phyloP scores from a whole-genome alignment of 2,113 vertebrate genomes.

The Onychorhynchus coronatus region DNA sequence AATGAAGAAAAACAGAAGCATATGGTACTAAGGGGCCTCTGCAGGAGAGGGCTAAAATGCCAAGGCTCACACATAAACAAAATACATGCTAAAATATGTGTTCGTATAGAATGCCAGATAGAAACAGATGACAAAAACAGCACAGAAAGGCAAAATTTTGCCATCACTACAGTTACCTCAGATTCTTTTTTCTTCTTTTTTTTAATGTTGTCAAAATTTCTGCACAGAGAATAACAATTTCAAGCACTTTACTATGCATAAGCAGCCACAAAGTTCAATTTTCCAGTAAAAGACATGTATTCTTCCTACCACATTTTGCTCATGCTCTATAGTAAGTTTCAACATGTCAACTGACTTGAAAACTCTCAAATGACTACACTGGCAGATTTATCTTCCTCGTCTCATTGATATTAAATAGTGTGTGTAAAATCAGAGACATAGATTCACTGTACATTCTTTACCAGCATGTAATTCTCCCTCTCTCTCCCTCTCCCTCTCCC shows the following conservation, averaged over 20 bases:
- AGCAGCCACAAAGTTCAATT: constrained; percentile 56
- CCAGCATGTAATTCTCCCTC: not conserved
- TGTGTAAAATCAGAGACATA: not conserved
- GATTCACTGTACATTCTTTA: not conserved
- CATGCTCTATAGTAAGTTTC: constrained; percentile 17
- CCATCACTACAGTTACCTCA: not conserved
- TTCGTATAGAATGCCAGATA: constrained; percentile 53
- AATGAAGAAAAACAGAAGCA: constrained; percentile 84
- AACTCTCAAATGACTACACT: constrained; percentile 37
- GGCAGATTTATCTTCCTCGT: not conserved
- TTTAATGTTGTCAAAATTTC: not conserved
- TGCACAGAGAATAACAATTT: not conserved
- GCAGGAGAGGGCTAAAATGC: constrained; percentile 76
- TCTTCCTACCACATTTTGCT: constrained; percentile 10
- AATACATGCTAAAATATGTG: constrained; percentile 73
- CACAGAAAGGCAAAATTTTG: constrained; percentile 31
- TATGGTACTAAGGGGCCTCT: constrained; percentile 81
- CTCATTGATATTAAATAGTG: not conserved
- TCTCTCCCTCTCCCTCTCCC: not conserved
- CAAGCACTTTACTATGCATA: constrained; percentile 45
- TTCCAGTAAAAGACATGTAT: not conserved
- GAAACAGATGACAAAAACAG: constrained; percentile 54
- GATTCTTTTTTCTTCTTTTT: not conserved
- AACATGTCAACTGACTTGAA: constrained; percentile 28
- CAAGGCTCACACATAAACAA: constrained; percentile 72